Base-by-base conservation (phyloP, 2,888 invertebrate genomes). In the Heliconius cydno region DNA sequence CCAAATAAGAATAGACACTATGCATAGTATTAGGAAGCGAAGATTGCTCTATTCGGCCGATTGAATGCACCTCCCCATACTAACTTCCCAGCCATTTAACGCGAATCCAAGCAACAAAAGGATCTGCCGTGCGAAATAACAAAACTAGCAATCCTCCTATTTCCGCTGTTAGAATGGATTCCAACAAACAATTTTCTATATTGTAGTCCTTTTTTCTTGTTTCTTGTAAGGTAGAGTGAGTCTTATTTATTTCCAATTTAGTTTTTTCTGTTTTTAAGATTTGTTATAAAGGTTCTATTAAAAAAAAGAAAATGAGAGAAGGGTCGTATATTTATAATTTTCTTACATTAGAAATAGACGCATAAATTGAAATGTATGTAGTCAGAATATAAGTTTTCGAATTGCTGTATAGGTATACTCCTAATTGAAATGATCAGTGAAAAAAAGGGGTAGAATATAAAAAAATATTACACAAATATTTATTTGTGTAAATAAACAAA, bases 41-140 rank as follows among this genome's bases (percentile, higher is more conserved):
- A 94, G 93, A 94, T 93, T 92, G 92, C 87, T 91, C 90, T 86
- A 86, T 91, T 89, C 93, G 94, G 92, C 92, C 93, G 94, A 94
- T 94, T 92, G 93, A 92, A 87, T 92, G 88, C 88, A 91, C 88
- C 92, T 92, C 92, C 92, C 92, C 86, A 88, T 89, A 92, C 90
- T 95, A 94, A 94, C 95, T 95, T 95, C 95, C 92, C 89, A 88
- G 88, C 94, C 95, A 95, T 95, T 95, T 94, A 93, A 94, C 94
- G 90, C 90, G 93, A 90, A 94, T 92, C 90, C 92, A 90, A 88
- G 92, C 94, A 93, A 94, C 94, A 95, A 94, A 92, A 93, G 92
- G 89, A 91, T 90, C 89, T 91, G 90, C 87, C 91, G 92, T 92
- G 94, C 88, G 93, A 94, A 95, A 94, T 94, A 94, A 94, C 94